Conservation (phyloP, 2,797 vertebrate genomes). For the Onychomys leucogaster region DNA sequence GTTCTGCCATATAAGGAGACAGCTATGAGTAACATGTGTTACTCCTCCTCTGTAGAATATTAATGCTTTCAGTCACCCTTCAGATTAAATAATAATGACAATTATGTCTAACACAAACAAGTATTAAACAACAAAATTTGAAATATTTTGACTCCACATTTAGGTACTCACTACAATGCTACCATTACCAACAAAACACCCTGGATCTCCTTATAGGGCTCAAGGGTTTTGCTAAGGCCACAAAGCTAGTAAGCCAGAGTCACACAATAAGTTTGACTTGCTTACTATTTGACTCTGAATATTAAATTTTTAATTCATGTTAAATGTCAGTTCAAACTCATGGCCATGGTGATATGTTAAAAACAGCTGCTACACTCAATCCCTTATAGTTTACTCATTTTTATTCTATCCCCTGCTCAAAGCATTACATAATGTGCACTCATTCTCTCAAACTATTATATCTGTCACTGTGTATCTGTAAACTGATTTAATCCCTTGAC, state of each 20-base stretch:
- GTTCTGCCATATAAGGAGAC: accelerated
- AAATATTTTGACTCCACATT: neutral
- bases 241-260: neutral
- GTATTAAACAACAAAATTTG: neutral
- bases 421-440: neutral
- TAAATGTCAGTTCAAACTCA: neutral
- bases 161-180: neutral
- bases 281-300: neutral
- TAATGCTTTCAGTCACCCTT: neutral
- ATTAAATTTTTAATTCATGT: neutral
- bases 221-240: neutral
- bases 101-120: neutral
- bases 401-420: neutral
- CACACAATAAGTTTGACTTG: neutral
- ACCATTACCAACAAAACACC: neutral
- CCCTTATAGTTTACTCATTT: neutral
- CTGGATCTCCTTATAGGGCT: neutral
- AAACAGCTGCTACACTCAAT: neutral
- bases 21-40: neutral
- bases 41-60: neutral
- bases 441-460: neutral
- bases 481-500: neutral
- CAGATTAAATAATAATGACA: neutral
- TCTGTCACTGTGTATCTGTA: neutral
- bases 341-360: neutral